Percentiles rank a stretch among this genome's conserved stretches.
Conservation (phyloP, 2,113 vertebrate species). For the Lamprotornis superbus region DNA sequence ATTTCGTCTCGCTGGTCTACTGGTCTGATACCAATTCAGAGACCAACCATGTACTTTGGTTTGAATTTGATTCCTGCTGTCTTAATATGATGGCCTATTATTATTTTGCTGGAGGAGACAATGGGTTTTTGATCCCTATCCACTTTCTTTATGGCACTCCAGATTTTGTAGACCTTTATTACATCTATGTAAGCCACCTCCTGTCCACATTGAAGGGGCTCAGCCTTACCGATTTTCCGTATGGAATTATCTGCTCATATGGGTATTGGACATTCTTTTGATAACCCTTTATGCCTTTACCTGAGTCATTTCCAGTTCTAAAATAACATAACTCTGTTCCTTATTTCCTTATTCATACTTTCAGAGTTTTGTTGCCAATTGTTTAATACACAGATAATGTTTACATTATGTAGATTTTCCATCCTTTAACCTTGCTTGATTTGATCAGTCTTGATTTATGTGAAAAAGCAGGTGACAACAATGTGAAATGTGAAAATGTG, state of each 20-base stretch:
- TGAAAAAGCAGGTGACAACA: background rate
- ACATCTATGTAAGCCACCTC: background rate
- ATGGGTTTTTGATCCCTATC: background rate
- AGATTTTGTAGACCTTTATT: background rate
- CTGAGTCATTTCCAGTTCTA: background rate
- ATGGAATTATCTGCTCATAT: background rate
- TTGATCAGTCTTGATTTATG: background rate
- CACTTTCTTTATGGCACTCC: background rate
- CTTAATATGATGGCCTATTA: background rate
- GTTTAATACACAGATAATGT: background rate
- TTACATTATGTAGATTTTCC: background rate
- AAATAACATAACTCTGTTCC: background rate
- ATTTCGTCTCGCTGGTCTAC: background rate
- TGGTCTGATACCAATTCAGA: background rate
- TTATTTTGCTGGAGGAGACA: background rate
- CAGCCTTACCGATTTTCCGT: background rate
- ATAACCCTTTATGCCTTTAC: background rate
- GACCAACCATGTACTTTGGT: background rate
- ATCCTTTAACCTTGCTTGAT: background rate
- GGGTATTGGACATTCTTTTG: background rate
- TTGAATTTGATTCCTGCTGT: background rate
- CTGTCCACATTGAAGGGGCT: background rate
- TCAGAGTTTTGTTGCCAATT: background rate
- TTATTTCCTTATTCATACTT: background rate
- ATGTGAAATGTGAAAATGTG: background rate